Percentiles rank a stretch among this genome's conserved stretches.
These are phyloP conservation scores for Anas platyrhynchos DNA, from an alignment of 2,113 vertebrate species.

Conservation along the genomic window DNA sequence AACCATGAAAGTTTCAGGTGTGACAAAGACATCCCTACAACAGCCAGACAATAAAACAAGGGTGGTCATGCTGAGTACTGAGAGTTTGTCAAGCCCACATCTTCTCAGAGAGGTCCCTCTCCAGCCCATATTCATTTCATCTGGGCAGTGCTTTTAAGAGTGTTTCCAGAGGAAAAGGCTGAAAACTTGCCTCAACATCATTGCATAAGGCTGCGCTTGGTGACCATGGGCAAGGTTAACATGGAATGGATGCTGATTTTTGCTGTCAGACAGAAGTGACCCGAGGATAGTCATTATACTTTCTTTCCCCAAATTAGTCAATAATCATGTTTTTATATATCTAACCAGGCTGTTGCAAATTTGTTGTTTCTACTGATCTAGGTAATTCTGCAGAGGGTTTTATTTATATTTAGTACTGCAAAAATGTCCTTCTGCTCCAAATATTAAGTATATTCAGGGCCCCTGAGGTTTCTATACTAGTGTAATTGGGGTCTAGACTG, in stretches of 20 bases:
- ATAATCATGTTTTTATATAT: not conserved
- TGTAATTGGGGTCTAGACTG: not conserved
- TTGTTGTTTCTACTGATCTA: not conserved
- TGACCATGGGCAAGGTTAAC: not conserved
- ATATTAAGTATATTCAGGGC: not conserved
- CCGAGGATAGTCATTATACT: not conserved
- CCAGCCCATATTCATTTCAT: not conserved
- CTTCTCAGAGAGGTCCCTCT: not conserved
- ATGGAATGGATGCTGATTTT: not conserved
- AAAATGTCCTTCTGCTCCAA: not conserved
- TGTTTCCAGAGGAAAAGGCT: not conserved
- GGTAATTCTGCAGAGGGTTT: not conserved
- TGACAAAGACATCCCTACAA: not conserved
- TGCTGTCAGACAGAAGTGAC: not conserved
- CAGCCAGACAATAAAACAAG: not conserved
- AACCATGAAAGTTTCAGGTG: not conserved
- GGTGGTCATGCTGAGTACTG: not conserved
- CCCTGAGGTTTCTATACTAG: not conserved
- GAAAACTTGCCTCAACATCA: not conserved
- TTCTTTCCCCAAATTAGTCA: not conserved
- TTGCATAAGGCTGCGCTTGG: not conserved
- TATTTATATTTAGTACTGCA: not conserved
- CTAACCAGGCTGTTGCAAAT: not conserved
- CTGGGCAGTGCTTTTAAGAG: not conserved
- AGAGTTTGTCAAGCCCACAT: not conserved